These are phyloP conservation scores for Leucania comma DNA, from an alignment of 2,888 invertebrate species.

Conservation along the genomic window DNA sequence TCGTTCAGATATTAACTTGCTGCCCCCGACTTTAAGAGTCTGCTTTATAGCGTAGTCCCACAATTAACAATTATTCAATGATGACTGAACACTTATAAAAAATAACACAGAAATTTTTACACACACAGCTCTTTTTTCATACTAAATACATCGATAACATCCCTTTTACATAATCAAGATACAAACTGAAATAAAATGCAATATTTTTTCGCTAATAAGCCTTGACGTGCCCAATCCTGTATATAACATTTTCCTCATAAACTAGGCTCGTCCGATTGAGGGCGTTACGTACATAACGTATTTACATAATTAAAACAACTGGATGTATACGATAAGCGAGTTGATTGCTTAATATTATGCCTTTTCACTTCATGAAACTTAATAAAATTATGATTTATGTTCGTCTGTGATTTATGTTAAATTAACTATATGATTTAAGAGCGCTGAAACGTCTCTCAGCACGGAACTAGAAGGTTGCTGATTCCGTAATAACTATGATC, in stretches of 20 bases:
- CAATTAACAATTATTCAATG: too few species aligned
- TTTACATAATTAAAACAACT: constrained; percentile 59
- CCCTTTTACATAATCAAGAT: constrained; percentile 14
- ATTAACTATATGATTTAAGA: background rate
- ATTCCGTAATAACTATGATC: background rate
- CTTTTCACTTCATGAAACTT: constrained; percentile 52
- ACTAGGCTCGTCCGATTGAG: constrained; percentile 43
- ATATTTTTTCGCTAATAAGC: constrained; percentile 27
- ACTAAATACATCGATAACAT: constrained; percentile 4
- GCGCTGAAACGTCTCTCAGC: background rate
- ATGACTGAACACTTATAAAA: too few species aligned
- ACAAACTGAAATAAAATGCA: constrained; percentile 17
- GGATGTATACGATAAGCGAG: constrained; percentile 35
- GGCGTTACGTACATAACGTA: constrained; percentile 45
- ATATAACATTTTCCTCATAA: constrained; percentile 48
- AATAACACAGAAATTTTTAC: too few species aligned
- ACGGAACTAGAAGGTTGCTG: background rate
- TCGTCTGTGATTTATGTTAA: constrained; percentile 9
- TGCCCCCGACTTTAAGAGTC: too few species aligned
- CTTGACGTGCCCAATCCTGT: constrained; percentile 56
- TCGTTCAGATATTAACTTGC: too few species aligned
- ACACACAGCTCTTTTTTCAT: background rate
- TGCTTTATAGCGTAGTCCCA: too few species aligned
- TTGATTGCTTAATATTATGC: constrained; percentile 46
- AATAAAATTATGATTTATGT: constrained; percentile 36